Evolutionary conservation across 2,113 vertebrate species (phyloP).

Genomic region (Eptesicus fuscus): DNA sequence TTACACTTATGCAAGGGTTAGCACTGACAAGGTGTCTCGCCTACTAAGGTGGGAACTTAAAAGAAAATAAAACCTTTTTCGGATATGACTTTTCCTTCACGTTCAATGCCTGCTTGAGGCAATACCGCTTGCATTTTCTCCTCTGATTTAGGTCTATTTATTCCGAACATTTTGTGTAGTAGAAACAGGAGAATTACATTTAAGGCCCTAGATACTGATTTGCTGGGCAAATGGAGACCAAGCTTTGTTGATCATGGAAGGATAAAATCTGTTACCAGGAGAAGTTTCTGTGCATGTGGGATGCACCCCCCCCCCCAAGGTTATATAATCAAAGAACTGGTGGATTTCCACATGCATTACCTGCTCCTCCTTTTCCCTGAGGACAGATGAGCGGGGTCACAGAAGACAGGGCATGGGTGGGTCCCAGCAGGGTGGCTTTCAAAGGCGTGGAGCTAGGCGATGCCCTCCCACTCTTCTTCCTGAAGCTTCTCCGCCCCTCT

Average conservation of each 20-base stretch:
- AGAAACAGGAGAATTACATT: background rate
- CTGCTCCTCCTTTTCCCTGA: background rate
- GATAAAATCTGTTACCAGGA: background rate
- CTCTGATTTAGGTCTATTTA: background rate
- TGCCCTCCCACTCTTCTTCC: background rate
- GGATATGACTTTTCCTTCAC: constrained; percentile 32
- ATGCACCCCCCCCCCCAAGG: background rate
- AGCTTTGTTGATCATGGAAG: background rate
- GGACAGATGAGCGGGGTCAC: background rate
- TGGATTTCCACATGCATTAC: constrained; percentile 10
- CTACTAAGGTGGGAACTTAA: background rate
- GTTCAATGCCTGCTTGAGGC: background rate
- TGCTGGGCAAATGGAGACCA: background rate
- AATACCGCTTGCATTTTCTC: background rate
- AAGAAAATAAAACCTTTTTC: background rate
- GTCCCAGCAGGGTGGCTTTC: background rate
- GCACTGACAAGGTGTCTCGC: constrained; percentile 21
- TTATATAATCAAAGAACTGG: background rate
- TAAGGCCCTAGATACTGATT: background rate
- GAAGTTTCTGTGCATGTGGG: constrained; percentile 26
- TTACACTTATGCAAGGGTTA: background rate
- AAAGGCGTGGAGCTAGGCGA: background rate
- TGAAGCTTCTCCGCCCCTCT: background rate
- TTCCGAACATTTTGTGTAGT: background rate
- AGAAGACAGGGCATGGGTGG: background rate